Conservation (phyloP, 1,140 invertebrate genomes). For the Papilio polytes region DNA sequence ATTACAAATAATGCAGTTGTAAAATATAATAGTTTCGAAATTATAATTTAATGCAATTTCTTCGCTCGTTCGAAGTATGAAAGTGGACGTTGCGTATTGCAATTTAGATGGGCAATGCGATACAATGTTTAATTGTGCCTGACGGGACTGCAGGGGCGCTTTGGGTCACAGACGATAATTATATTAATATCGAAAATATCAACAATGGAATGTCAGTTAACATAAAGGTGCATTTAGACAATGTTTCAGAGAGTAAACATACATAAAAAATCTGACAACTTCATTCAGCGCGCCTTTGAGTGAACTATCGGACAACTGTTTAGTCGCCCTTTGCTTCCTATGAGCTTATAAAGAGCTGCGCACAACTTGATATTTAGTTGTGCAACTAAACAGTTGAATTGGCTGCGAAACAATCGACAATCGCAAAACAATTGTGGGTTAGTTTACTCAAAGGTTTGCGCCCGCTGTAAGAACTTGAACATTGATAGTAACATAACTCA, state of each 20-base stretch:
- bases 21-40: too few species aligned
- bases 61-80: slow-evolving; percentile 37
- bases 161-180: slow-evolving; percentile 49
- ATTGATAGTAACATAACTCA: too few species aligned
- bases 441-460: too few species aligned
- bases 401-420: too few species aligned
- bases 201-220: slow-evolving; percentile 30
- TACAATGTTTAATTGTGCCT: slow-evolving; percentile 67
- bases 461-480: neutral
- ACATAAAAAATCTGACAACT: neutral
- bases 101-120: slow-evolving; percentile 75
- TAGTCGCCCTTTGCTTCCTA: too few species aligned
- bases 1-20: too few species aligned
- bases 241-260: neutral
- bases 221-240: neutral
- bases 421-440: too few species aligned
- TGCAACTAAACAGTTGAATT: too few species aligned
- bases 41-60: slow-evolving; percentile 5
- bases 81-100: slow-evolving; percentile 69
- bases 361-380: too few species aligned
- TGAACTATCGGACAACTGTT: too few species aligned
- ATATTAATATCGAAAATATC: slow-evolving; percentile 44
- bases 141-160: slow-evolving; percentile 54
- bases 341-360: too few species aligned
- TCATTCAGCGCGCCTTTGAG: neutral